phyloP scores from a whole-genome alignment of 2,113 vertebrate species.

The Nettapus auritus region DNA sequence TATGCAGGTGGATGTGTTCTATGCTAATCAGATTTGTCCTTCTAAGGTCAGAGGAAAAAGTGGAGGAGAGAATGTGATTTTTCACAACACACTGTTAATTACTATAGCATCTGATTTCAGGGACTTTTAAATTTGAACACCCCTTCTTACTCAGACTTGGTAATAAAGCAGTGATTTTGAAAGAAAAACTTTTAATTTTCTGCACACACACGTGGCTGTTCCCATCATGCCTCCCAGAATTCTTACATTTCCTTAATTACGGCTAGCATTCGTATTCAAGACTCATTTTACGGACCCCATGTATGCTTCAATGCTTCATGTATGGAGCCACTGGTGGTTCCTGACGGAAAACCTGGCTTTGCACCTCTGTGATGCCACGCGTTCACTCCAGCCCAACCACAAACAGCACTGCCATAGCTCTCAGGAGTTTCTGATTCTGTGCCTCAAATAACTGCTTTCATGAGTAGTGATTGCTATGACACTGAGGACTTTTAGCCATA shows the following conservation, averaged over 20 bases:
- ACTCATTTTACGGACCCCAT: rapidly evolving
- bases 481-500: background rate
- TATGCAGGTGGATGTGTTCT: background rate
- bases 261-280: background rate
- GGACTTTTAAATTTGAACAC: background rate
- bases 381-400: background rate
- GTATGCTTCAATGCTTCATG: background rate
- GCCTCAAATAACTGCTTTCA: background rate
- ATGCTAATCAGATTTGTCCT: conserved; percentile 1
- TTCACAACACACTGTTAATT: background rate
- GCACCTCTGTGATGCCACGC: background rate
- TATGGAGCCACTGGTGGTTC: background rate
- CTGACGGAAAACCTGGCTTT: background rate
- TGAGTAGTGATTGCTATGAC: background rate
- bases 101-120: background rate
- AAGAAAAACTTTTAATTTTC: background rate
- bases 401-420: rapidly evolving
- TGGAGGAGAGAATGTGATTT: background rate
- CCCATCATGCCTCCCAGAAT: no score
- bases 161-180: background rate
- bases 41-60: background rate
- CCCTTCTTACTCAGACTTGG: background rate
- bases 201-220: background rate
- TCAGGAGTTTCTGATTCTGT: background rate
- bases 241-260: background rate